These are phyloP conservation scores for Vanessa tameamea DNA, from an alignment of 1,140 invertebrate genomes.

Conservation along the genomic window DNA sequence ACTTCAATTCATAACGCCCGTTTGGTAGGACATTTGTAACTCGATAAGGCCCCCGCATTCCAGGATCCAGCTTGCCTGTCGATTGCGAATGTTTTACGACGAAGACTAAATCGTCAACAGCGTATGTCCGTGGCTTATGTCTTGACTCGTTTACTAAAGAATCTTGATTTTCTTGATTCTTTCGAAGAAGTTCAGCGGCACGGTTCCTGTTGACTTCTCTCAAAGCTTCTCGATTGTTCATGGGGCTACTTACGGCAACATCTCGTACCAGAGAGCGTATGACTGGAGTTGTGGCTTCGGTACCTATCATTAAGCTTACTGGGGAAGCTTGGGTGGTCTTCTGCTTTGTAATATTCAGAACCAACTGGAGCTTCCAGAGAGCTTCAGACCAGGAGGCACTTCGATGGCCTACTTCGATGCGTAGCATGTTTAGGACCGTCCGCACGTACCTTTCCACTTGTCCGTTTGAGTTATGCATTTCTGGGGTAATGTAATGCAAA, in stretches of 20 bases:
- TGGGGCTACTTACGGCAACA: constrained; percentile 21
- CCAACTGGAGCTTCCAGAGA: constrained; percentile 19
- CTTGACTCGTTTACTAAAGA: too few relatives aligned
- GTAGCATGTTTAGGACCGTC: constrained; percentile 23
- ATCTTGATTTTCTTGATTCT: too few relatives aligned
- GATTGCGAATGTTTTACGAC: constrained; percentile 14
- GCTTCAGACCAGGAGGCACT: constrained; percentile 9
- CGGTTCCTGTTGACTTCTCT: too few relatives aligned
- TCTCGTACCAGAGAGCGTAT: constrained; percentile 20
- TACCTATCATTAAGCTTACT: constrained; percentile 16
- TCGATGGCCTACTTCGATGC: constrained; percentile 19
- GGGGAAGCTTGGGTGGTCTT: constrained; percentile 18
- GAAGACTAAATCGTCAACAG: not conserved
- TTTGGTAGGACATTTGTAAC: not conserved
- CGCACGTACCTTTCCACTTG: constrained; percentile 21
- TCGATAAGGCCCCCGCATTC: constrained; percentile 23
- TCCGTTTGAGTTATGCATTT: constrained; percentile 28
- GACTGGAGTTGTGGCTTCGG: constrained; percentile 19
- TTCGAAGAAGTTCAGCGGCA: too few relatives aligned
- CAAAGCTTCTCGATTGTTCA: constrained; percentile 22
- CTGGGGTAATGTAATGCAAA: constrained; percentile 32
- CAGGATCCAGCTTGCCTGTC: constrained; percentile 22
- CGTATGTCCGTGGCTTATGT: too few relatives aligned
- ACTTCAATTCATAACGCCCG: constrained; percentile 13
- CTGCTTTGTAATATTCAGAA: constrained; percentile 24